These are phyloP conservation scores for Proisotoma minuta DNA, from an alignment of 2,888 invertebrate species.

Conservation along the genomic window DNA sequence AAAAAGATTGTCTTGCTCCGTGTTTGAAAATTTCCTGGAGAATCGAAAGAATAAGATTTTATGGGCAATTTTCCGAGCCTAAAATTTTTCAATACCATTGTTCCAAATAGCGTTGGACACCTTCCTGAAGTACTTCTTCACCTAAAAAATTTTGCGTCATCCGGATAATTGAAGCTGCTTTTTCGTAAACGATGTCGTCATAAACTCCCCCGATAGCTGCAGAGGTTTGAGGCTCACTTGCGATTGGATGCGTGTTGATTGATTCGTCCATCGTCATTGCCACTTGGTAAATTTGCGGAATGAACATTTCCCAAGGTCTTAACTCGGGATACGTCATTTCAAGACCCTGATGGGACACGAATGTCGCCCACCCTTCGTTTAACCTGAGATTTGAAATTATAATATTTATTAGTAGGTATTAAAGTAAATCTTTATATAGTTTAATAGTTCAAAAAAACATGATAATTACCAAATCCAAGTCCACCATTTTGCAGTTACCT, in stretches of 20 bases:
- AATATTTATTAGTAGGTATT: too few relatives aligned
- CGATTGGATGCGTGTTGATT: constrained; percentile 34
- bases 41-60: background rate
- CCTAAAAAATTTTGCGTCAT: constrained; percentile 40
- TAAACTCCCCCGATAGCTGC: constrained; percentile 35
- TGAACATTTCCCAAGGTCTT: constrained; percentile 32
- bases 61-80: background rate
- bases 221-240: constrained; percentile 24
- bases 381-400: too few relatives aligned
- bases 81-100: constrained; percentile 21
- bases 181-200: constrained; percentile 38
- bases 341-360: constrained; percentile 35
- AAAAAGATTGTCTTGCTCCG: constrained; percentile 38
- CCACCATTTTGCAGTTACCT: constrained; percentile 24
- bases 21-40: constrained; percentile 17
- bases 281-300: constrained; percentile 28
- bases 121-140: constrained; percentile 29
- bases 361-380: constrained; percentile 44
- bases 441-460: too few relatives aligned
- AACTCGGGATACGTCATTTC: constrained; percentile 35
- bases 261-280: constrained; percentile 30
- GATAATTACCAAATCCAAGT: constrained; percentile 39
- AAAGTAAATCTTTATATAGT: too few relatives aligned
- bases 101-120: constrained; percentile 27
- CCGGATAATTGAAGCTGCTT: constrained; percentile 33